Evolutionary conservation across 2,797 vertebrate genomes (phyloP).

Genomic region (Sciurus vulgaris): DNA sequence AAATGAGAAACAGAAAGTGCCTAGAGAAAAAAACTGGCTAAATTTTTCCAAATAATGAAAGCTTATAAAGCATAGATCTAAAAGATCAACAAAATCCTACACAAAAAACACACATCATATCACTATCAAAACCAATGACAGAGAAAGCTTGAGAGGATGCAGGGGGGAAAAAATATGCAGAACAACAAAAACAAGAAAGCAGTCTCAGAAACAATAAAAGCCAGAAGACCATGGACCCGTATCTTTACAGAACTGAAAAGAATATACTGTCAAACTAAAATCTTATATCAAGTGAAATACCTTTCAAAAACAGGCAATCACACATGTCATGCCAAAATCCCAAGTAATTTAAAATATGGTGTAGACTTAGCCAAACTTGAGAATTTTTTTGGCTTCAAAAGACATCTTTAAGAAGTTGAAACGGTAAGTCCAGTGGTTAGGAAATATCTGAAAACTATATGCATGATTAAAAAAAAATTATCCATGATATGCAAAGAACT

Average conservation of each 20-base stretch:
- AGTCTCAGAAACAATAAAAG: not conserved
- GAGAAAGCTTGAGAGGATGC: not conserved
- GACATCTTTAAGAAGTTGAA: not conserved
- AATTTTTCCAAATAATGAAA: not conserved
- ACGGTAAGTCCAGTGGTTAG: not conserved
- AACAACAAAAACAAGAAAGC: not conserved
- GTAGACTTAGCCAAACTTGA: constrained; percentile 36
- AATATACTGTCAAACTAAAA: constrained; percentile 35
- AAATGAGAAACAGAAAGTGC: not conserved
- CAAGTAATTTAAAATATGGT: not conserved
- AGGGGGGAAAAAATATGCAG: not conserved
- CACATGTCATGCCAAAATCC: not conserved
- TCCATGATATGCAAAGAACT: not conserved
- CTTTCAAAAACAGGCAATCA: not conserved
- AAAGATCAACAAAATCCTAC: not conserved
- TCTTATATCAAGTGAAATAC: not conserved
- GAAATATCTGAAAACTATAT: not conserved
- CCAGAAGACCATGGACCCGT: not conserved
- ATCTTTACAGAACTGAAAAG: not conserved
- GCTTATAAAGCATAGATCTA: not conserved
- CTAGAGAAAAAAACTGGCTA: not conserved
- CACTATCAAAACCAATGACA: not conserved
- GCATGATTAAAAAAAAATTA: not conserved
- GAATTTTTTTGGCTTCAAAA: constrained; percentile 28
- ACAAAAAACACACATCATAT: not conserved